A percentile compares a stretch with the other conserved stretches of the same genome.
phyloP scores from a whole-genome alignment of 2,888 invertebrate genomes.

The Blastobasis lacticolella region DNA sequence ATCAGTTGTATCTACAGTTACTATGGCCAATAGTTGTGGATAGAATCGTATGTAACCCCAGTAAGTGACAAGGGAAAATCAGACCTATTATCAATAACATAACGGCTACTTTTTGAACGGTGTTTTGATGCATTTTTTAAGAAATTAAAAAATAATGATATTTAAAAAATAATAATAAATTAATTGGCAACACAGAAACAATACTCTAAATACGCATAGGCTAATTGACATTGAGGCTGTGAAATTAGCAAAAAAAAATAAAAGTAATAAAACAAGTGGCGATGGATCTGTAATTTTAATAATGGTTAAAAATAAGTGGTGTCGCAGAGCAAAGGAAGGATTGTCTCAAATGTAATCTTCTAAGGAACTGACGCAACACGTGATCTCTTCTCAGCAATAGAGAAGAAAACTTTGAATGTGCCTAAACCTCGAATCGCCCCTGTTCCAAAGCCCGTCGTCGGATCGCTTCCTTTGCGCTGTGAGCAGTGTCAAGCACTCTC shows the following conservation, averaged over 20 bases:
- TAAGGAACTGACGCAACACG: too few relatives aligned
- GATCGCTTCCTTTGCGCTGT: constrained; percentile 38
- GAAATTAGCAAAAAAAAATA: constrained; percentile 71
- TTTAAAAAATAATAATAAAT: constrained; percentile 45
- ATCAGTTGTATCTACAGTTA: constrained; percentile 28
- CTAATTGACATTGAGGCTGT: constrained; percentile 74
- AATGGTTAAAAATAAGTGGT: constrained; percentile 46
- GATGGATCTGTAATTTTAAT: constrained; percentile 59
- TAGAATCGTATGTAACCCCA: constrained; percentile 45
- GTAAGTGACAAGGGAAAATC: constrained; percentile 58
- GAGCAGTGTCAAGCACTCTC: constrained; percentile 46
- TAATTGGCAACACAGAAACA: constrained; percentile 72
- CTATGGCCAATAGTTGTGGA: constrained; percentile 39
- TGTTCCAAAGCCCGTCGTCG: too few relatives aligned
- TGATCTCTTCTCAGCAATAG: too few relatives aligned
- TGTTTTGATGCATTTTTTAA: constrained; percentile 72
- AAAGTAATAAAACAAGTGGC: constrained; percentile 51
- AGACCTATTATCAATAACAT: constrained; percentile 64
- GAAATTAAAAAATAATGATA: constrained; percentile 37
- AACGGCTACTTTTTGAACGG: constrained; percentile 70
- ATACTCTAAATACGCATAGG: constrained; percentile 73
- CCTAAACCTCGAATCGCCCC: too few relatives aligned
- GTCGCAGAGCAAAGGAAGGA: constrained; percentile 42
- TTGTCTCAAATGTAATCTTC: constrained; percentile 1
- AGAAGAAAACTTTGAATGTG: too few relatives aligned